Evolutionary conservation across 2,113 vertebrate species (phyloP), one percentile per base, ranked within the genome.

Genomic region (Aptenodytes forsteri): DNA sequence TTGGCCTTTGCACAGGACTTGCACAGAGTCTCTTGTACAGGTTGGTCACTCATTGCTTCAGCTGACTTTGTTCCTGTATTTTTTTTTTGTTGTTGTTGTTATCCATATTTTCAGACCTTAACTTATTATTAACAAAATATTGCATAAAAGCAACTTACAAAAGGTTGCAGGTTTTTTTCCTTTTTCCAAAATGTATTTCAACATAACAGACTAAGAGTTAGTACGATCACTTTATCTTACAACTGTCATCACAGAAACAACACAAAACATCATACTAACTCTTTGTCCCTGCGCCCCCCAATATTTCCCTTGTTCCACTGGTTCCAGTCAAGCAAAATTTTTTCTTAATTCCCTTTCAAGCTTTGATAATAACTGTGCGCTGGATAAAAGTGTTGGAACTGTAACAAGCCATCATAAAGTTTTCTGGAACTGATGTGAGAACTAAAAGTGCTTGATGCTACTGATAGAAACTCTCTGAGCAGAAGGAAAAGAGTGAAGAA

Each of bases 141-240:
- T 50, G 16, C 23, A 67, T 80, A 15, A 42, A 83, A 62, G 40
- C 3, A 66, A 11, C 5, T 84, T 54, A 11, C 1, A 71, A 54
- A 62, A 34, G 2, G 6, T 47, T 84, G 4, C 13, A 42, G 9
- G 0, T 2, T 20, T 44, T 17, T 65, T 50, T 36, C 4, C 6
- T 40, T 70, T 91, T 70, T 64, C 23, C 18, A 72, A 80, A 85
- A 67, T 21, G 1, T 42, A 42, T 50, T 73, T 85, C 55, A 73
- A 18, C 1, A 1, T 44, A 83, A 26, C 20, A 81, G 30, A 6
- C 13, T 59, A 56, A 81, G 25, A 59, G 26, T 70, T 73, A 47
- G 4, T 62, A 26, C 0, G 7, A 55, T 3, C 25, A 26, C 36
- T 83, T 83, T 56, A 29, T 83, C 18, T 83, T 52, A 14, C 11